Conservation (phyloP, 2,113 vertebrate genomes). For the Channa maculata region DNA sequence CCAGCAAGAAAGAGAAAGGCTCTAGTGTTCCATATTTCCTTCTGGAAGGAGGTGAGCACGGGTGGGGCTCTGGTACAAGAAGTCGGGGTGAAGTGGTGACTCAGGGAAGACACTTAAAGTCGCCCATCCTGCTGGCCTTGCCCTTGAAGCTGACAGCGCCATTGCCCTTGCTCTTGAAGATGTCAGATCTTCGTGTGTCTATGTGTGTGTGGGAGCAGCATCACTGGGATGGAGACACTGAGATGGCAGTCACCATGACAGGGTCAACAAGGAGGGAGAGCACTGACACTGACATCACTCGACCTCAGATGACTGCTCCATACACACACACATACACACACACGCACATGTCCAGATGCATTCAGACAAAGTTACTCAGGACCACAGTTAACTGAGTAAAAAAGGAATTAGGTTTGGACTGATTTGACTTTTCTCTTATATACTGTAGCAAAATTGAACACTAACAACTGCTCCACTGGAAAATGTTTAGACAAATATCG, state of each 20-base stretch:
- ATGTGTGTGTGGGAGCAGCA: constrained; percentile 49
- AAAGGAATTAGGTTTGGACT: no score
- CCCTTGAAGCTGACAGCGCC: constrained; percentile 70
- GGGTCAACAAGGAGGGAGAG: constrained; percentile 70
- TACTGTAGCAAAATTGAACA: no score
- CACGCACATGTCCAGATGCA: constrained; percentile 32
- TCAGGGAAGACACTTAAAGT: constrained; percentile 52
- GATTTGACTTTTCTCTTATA: no score
- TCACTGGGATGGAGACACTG: constrained; percentile 56
- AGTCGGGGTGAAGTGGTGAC: constrained; percentile 24
- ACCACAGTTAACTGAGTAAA: not conserved
- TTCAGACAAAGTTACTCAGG: constrained; percentile 18
- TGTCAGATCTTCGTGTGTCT: constrained; percentile 58
- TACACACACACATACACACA: constrained; percentile 31
- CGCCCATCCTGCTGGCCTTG: constrained; percentile 44
- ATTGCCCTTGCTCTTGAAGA: constrained; percentile 61
- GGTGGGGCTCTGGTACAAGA: not conserved
- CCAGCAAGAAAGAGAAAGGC: not conserved
- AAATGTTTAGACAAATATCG: no score
- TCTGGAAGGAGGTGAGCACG: not conserved
- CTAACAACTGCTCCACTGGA: no score
- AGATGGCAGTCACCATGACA: constrained; percentile 71
- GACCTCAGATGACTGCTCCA: constrained; percentile 56
- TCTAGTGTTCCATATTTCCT: not conserved
- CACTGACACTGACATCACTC: constrained; percentile 70